A percentile compares a stretch with the other conserved stretches of the same genome.
phyloP scores from a whole-genome alignment of 2,888 invertebrate species.

The Rhaphigaster nebulosa region DNA sequence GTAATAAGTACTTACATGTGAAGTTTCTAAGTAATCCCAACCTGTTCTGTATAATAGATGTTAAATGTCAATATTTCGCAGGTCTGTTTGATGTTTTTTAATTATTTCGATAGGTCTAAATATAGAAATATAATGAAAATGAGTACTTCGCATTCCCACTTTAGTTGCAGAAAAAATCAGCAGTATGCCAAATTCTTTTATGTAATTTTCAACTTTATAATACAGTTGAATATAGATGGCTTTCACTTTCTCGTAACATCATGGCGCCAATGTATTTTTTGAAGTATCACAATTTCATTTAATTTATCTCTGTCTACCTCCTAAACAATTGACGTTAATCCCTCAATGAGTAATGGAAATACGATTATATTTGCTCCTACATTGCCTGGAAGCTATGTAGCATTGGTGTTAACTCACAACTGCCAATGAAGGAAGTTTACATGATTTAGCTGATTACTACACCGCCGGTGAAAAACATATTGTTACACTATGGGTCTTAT shows the following conservation, averaged over 20 bases:
- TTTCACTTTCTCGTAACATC: slow-evolving; percentile 20
- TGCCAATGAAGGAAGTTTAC: slow-evolving; percentile 17
- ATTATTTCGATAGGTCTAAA: background rate
- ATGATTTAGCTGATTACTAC: slow-evolving; percentile 38
- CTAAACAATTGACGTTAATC: slow-evolving; percentile 2
- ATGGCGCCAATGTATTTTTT: slow-evolving; percentile 42
- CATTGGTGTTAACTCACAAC: slow-evolving; percentile 2
- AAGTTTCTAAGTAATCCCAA: background rate
- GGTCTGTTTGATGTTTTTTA: background rate
- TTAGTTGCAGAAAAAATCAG: background rate
- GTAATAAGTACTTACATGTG: background rate
- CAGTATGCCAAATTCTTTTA: background rate
- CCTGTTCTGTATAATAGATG: background rate
- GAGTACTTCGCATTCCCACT: background rate
- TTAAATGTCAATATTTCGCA: background rate
- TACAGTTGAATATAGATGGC: slow-evolving; percentile 32
- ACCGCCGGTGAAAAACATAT: slow-evolving; percentile 22
- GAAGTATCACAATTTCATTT: slow-evolving; percentile 17
- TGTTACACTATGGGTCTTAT: slow-evolving; percentile 51
- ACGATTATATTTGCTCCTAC: background rate
- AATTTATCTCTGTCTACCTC: background rate
- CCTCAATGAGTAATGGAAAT: slow-evolving; percentile 27
- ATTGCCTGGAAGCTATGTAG: background rate
- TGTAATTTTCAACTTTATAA: background rate
- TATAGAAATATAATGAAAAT: background rate